phyloP scores from a whole-genome alignment of 2,113 vertebrate species.

The Rhodinocichla rosea region DNA sequence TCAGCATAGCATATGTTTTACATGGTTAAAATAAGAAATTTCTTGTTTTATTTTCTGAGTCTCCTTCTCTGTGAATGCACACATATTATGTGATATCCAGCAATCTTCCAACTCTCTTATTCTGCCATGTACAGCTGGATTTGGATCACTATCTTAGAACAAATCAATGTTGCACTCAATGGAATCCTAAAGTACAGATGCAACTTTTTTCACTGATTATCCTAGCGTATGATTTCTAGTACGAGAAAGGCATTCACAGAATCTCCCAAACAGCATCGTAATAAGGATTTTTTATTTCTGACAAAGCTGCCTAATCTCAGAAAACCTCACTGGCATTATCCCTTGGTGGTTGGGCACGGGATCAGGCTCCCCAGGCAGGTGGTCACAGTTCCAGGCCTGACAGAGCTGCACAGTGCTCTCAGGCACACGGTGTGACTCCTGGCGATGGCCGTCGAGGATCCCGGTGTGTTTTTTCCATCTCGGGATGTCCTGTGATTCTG shows the following conservation, averaged over 20 bases:
- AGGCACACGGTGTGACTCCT: fast-evolving
- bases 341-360: neutral
- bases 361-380: neutral
- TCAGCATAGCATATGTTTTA: neutral
- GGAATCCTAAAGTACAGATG: neutral
- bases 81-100: neutral
- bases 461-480: neutral
- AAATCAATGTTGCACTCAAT: neutral
- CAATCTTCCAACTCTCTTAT: neutral
- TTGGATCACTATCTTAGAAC: neutral
- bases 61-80: neutral
- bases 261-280: neutral
- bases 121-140: neutral
- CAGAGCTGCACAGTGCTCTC: neutral
- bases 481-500: neutral
- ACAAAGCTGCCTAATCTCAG: neutral
- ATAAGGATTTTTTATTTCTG: neutral
- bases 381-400: neutral
- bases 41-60: neutral
- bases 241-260: neutral
- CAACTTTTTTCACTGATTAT: neutral
- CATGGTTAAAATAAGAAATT: neutral
- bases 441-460: neutral
- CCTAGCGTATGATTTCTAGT: neutral
- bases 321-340: neutral